phyloP scores from a whole-genome alignment of 2,113 vertebrate species.

The Setophaga kirtlandii region DNA sequence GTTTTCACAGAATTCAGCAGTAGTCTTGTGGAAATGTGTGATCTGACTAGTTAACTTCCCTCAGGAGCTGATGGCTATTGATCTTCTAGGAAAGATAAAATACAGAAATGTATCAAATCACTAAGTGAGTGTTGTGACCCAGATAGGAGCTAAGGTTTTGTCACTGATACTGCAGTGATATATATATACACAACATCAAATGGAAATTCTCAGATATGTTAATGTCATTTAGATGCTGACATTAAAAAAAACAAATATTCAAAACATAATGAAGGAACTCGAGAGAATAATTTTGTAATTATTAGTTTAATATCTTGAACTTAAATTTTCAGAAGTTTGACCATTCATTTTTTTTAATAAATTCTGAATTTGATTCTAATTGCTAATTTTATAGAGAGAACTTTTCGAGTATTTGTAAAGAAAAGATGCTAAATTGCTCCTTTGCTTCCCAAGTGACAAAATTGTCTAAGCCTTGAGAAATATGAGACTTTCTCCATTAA shows the following conservation, averaged over 20 bases:
- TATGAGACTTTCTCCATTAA: neutral
- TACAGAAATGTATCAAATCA: neutral
- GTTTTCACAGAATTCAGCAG: neutral
- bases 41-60: neutral
- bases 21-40: neutral
- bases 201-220: neutral
- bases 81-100: constrained; percentile 5
- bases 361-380: neutral
- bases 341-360: neutral
- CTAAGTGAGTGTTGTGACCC: neutral
- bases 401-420: neutral
- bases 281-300: neutral
- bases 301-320: neutral
- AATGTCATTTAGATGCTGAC: neutral
- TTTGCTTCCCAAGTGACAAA: neutral
- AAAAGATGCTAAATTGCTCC: neutral
- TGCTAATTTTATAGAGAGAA: neutral
- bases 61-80: neutral
- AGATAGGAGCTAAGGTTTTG: neutral
- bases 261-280: neutral
- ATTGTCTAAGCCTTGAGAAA: neutral
- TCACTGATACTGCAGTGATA: neutral
- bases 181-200: neutral
- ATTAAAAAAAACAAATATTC: neutral
- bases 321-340: neutral